phyloP scores from a whole-genome alignment of 2,797 vertebrate species.

The Odontamblyopus lacepedii region DNA sequence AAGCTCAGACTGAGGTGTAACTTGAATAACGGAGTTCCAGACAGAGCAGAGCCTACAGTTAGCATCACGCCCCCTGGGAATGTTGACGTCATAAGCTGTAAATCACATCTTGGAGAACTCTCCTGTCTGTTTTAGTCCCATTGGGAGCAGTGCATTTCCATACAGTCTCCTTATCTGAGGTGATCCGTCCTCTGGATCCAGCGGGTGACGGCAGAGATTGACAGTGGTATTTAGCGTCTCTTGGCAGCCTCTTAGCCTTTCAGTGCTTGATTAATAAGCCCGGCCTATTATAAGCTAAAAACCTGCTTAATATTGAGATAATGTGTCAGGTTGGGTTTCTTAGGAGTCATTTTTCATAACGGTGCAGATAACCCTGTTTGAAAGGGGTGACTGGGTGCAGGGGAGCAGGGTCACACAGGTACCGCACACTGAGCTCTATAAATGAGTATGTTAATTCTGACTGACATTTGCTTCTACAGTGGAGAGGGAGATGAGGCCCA shows the following conservation, averaged over 20 bases:
- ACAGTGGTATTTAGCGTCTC: slow-evolving; percentile 73
- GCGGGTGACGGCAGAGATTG: slow-evolving; percentile 61
- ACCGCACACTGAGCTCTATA: slow-evolving; percentile 58
- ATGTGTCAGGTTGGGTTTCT: slow-evolving; percentile 67
- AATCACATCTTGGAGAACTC: neutral
- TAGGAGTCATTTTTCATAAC: slow-evolving; percentile 76
- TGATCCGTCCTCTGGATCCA: slow-evolving; percentile 51
- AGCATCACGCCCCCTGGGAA: no score
- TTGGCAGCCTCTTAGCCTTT: slow-evolving; percentile 68
- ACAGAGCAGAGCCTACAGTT: no score
- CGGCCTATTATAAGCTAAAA: slow-evolving; percentile 72
- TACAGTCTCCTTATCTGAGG: slow-evolving; percentile 39
- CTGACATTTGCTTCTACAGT: slow-evolving; percentile 72
- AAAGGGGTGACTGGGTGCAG: slow-evolving; percentile 52
- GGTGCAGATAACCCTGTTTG: slow-evolving; percentile 66
- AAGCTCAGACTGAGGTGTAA: no score
- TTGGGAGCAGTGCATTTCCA: slow-evolving; percentile 26
- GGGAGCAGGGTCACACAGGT: slow-evolving; percentile 50
- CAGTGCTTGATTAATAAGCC: slow-evolving; percentile 72
- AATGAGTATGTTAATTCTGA: slow-evolving; percentile 79
- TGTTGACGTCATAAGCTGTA: no score
- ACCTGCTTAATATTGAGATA: slow-evolving; percentile 70
- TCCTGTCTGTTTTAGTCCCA: slow-evolving; percentile 26
- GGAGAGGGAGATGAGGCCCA: slow-evolving; percentile 40
- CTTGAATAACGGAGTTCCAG: no score